Conservation (phyloP, 1,140 invertebrate species). For the Berghia stephanieae region DNA sequence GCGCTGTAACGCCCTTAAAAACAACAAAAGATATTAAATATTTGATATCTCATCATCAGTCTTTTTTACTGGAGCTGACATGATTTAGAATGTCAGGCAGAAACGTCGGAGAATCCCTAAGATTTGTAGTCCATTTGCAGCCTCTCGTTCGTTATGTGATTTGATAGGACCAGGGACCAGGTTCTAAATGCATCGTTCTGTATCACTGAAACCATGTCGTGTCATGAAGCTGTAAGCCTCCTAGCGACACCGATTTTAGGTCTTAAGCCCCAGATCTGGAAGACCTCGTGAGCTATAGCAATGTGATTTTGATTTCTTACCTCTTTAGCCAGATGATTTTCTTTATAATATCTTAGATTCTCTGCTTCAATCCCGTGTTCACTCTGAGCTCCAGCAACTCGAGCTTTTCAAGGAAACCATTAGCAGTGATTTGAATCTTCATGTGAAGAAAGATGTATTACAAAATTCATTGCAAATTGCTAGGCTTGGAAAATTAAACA, state of each 20-base stretch:
- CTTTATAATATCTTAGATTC: not conserved
- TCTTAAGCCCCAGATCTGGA: not conserved
- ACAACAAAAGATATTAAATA: no score
- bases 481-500: no score
- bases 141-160: not conserved
- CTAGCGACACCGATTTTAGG: no score
- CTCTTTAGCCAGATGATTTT: not conserved
- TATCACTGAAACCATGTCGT: not conserved
- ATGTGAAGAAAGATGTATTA: not conserved
- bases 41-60: no score
- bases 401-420: not conserved
- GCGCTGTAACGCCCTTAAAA: no score
- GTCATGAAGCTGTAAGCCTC: not conserved
- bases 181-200: slow-evolving; percentile 21
- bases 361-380: no score
- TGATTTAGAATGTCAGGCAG: no score
- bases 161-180: no score
- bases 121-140: slow-evolving; percentile 22
- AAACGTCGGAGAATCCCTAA: not conserved
- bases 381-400: no score
- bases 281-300: not conserved
- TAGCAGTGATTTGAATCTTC: not conserved
- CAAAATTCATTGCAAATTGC: not conserved
- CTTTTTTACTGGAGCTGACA: no score
- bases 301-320: not conserved